Conservation (phyloP, 2,888 invertebrate genomes). For the Monopis laevigella region DNA sequence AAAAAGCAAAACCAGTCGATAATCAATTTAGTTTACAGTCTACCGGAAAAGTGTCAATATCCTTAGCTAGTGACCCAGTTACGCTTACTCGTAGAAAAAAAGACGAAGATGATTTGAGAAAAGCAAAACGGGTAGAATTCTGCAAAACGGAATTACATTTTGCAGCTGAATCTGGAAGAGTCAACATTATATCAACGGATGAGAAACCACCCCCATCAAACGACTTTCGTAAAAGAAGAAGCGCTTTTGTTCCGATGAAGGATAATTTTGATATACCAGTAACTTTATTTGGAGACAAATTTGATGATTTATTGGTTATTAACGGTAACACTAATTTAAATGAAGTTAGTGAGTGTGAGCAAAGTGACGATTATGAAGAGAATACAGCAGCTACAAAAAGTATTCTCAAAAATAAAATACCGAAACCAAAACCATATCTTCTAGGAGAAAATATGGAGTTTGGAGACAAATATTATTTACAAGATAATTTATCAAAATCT, state of each 20-base stretch:
- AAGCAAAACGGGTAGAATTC: conserved; percentile 82
- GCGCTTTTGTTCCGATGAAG: conserved; percentile 53
- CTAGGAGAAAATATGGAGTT: conserved; percentile 72
- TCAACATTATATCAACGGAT: conserved; percentile 88
- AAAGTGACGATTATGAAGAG: conserved; percentile 47
- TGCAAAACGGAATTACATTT: conserved; percentile 91
- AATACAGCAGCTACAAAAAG: conserved; percentile 70
- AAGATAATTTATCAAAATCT: too few species aligned
- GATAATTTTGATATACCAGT: conserved; percentile 61
- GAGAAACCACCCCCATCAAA: conserved; percentile 87
- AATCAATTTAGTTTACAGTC: conserved; percentile 46
- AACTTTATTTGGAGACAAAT: conserved; percentile 71
- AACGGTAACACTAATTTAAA: conserved; percentile 22
- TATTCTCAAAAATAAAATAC: conserved; percentile 78
- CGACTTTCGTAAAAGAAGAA: conserved; percentile 77
- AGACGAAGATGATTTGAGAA: conserved; percentile 50
- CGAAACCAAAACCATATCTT: conserved; percentile 79
- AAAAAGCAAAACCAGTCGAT: conserved; percentile 32
- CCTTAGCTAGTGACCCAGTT: conserved; percentile 35
- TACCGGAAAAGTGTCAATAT: conserved; percentile 48
- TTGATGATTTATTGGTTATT: conserved; percentile 28
- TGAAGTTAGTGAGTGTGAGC: conserved; percentile 28
- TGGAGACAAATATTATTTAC: conserved; percentile 35
- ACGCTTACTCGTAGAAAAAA: conserved; percentile 29
- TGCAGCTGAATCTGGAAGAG: conserved; percentile 84